Conservation (phyloP, 2,797 vertebrate genomes). For the Buceros bicornis region DNA sequence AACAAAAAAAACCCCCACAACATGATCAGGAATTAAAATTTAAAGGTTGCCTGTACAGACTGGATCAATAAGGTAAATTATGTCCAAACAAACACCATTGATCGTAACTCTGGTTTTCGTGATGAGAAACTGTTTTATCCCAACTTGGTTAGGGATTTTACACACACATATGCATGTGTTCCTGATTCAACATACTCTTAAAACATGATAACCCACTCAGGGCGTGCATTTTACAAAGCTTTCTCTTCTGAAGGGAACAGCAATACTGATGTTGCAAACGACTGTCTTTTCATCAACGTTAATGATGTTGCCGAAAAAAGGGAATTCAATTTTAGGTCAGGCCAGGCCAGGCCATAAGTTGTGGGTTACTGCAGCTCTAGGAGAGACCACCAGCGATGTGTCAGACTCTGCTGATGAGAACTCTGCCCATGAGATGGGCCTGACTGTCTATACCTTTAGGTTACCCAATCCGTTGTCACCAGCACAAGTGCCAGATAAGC, state of each 20-base stretch:
- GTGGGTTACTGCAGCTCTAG: background rate
- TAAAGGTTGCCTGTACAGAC: background rate
- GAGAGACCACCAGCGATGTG: background rate
- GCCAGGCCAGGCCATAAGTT: background rate
- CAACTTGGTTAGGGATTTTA: background rate
- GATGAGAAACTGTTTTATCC: background rate
- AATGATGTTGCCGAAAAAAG: accelerated
- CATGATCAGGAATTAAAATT: background rate
- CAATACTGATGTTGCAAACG: background rate
- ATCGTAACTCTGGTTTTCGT: background rate
- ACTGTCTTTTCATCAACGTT: background rate
- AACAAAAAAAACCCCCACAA: background rate
- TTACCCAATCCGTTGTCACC: background rate
- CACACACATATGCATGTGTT: accelerated
- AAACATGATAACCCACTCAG: background rate
- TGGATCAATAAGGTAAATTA: background rate
- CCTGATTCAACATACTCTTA: background rate
- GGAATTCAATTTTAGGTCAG: background rate
- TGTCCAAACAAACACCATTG: background rate
- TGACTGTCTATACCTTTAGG: background rate
- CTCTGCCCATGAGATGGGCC: background rate
- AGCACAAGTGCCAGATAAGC: background rate
- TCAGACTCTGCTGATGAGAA: background rate
- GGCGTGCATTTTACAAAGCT: background rate
- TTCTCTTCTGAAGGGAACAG: background rate